Percentiles rank a stretch among this genome's conserved stretches.
Conservation (phyloP, 2,113 vertebrate species). For the Melanocharis versteri region DNA sequence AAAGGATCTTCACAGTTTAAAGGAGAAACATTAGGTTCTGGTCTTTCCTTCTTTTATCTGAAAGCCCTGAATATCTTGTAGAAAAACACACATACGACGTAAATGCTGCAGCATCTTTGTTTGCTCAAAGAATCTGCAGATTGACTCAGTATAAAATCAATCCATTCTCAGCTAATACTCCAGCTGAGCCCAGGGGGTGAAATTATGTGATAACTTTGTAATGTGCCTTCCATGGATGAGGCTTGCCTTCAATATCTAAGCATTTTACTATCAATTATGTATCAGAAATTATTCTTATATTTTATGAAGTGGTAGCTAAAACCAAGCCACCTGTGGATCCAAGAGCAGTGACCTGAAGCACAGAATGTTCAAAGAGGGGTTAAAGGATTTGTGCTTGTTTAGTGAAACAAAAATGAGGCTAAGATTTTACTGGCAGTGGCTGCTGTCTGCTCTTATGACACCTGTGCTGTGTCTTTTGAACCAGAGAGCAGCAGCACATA, state of each 20-base stretch:
- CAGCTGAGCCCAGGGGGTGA: neutral
- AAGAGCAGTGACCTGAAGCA: neutral
- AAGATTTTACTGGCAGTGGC: neutral
- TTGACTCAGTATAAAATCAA: neutral
- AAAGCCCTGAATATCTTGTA: neutral
- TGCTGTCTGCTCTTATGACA: neutral
- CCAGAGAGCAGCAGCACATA: neutral
- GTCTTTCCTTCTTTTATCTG: neutral
- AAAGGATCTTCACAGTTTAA: neutral
- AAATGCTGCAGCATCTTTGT: neutral
- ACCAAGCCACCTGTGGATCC: neutral
- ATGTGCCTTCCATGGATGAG: neutral
- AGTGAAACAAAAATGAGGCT: neutral
- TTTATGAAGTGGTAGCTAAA: neutral
- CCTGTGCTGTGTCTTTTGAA: neutral
- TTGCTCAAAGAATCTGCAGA: slow-evolving; percentile 1
- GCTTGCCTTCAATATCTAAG: neutral
- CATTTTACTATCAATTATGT: neutral
- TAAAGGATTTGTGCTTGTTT: neutral
- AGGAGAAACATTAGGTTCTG: neutral
- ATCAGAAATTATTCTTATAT: neutral
- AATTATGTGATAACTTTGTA: neutral
- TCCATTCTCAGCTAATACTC: neutral
- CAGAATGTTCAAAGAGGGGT: neutral
- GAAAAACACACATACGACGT: neutral